These are phyloP conservation scores for Drosophila anceps DNA, from an alignment of 2,888 invertebrate species.

Conservation along the genomic window DNA sequence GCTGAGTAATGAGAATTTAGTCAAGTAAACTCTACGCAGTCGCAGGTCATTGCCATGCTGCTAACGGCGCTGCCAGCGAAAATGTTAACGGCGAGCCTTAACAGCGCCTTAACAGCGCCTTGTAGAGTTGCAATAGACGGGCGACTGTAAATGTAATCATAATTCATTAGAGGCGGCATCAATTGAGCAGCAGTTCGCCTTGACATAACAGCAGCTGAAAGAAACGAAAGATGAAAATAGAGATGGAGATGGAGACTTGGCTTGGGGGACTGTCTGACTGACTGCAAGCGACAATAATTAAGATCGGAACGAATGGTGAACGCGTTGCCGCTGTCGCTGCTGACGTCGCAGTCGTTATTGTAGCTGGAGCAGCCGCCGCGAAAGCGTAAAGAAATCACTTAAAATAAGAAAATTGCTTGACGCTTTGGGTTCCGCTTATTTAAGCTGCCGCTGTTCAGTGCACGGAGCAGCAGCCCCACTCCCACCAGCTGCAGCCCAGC, in stretches of 20 bases:
- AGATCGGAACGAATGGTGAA: conserved; percentile 72
- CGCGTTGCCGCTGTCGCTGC: conserved; percentile 14
- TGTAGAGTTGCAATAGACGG: conserved; percentile 53
- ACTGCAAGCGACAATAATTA: conserved; percentile 72
- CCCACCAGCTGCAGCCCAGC: background rate
- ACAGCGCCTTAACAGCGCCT: conserved; percentile 57
- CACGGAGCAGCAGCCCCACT: conserved; percentile 27
- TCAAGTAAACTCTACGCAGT: conserved; percentile 74
- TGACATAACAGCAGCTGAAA: conserved; percentile 71
- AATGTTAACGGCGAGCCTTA: conserved; percentile 17
- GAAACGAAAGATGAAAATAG: conserved; percentile 20
- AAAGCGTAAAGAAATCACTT: conserved; percentile 79
- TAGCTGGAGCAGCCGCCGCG: conserved; percentile 48
- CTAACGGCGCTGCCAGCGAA: conserved; percentile 52
- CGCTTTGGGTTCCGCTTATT: conserved; percentile 61
- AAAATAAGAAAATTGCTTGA: conserved; percentile 63
- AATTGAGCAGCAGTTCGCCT: conserved; percentile 56
- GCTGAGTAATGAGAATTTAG: conserved; percentile 73
- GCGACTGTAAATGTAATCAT: conserved; percentile 59
- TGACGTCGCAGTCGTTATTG: conserved; percentile 10
- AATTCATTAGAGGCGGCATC: conserved; percentile 72
- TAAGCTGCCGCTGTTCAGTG: conserved; percentile 36
- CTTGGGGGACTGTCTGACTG: conserved; percentile 23
- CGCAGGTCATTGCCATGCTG: conserved; percentile 78
- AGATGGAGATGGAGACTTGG: conserved; percentile 42